Conservation (phyloP, 1,140 invertebrate species). For the Ephestia elutella region DNA sequence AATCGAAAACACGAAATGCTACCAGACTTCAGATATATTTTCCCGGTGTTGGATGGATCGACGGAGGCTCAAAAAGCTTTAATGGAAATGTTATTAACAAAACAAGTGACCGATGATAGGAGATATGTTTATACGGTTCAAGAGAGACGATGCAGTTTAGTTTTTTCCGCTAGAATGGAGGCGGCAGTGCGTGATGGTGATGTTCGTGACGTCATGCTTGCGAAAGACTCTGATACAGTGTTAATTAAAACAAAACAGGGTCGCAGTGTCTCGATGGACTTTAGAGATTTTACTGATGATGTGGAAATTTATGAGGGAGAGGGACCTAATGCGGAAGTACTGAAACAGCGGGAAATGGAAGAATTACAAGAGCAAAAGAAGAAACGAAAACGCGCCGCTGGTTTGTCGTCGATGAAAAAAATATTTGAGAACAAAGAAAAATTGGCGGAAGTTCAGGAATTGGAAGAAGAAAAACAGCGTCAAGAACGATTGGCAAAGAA, state of each 20-base stretch:
- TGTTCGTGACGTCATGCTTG: slow-evolving; percentile 84
- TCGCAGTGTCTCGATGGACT: slow-evolving; percentile 81
- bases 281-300: slow-evolving; percentile 77
- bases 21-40: slow-evolving; percentile 83
- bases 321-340: slow-evolving; percentile 77
- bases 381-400: slow-evolving; percentile 75
- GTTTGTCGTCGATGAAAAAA: slow-evolving; percentile 78
- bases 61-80: slow-evolving; percentile 78
- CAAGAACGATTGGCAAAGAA: slow-evolving; percentile 66
- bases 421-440: slow-evolving; percentile 86
- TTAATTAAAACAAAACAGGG: slow-evolving; percentile 83
- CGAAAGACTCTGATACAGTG: slow-evolving; percentile 82
- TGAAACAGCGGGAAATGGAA: slow-evolving; percentile 77
- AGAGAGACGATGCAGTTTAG: slow-evolving; percentile 82
- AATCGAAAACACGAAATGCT: slow-evolving; percentile 79
- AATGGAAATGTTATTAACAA: slow-evolving; percentile 77
- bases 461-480: slow-evolving; percentile 64
- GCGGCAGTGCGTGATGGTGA: slow-evolving; percentile 85
- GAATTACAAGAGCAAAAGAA: slow-evolving; percentile 77
- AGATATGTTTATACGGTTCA: slow-evolving; percentile 85
- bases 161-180: slow-evolving; percentile 84
- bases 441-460: slow-evolving; percentile 76
- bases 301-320: slow-evolving; percentile 79
- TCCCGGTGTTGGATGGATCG: slow-evolving; percentile 80
- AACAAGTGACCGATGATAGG: slow-evolving; percentile 75